Conservation (phyloP, 2,113 vertebrate species). For the Dicentrarchus labrax region DNA sequence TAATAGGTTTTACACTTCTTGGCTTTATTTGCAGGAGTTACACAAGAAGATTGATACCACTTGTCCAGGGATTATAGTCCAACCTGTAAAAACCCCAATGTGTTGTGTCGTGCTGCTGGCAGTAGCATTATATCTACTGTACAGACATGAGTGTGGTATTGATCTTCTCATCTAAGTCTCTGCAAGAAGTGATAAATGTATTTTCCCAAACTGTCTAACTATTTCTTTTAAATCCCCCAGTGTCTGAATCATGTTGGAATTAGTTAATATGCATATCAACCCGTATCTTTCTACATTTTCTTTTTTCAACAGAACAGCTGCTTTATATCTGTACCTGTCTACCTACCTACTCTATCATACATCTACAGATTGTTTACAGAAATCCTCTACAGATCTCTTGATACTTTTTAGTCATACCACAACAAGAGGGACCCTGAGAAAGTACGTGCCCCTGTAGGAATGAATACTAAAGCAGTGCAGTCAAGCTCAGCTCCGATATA, state of each 20-base stretch:
- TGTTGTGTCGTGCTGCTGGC: neutral
- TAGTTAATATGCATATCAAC: neutral
- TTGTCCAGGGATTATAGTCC: neutral
- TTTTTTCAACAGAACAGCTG: constrained; percentile 8
- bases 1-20: neutral
- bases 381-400: constrained; percentile 1
- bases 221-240: neutral
- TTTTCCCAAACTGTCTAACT: neutral
- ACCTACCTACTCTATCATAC: constrained; percentile 8
- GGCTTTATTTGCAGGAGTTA: neutral
- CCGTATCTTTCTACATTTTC: neutral
- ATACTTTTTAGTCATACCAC: constrained; percentile 18
- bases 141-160: neutral
- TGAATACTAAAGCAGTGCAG: constrained; percentile 47
- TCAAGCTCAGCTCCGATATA: constrained; percentile 35
- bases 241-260: neutral
- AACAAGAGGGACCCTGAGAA: constrained; percentile 66
- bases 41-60: neutral
- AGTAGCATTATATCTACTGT: neutral
- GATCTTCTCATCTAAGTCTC: neutral
- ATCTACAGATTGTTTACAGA: constrained; percentile 25
- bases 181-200: neutral
- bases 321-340: neutral
- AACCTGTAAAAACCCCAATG: neutral
- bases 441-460: constrained; percentile 37